Base-by-base conservation (phyloP, 2,113 vertebrate species). In the Cyrtonyx montezumae region DNA sequence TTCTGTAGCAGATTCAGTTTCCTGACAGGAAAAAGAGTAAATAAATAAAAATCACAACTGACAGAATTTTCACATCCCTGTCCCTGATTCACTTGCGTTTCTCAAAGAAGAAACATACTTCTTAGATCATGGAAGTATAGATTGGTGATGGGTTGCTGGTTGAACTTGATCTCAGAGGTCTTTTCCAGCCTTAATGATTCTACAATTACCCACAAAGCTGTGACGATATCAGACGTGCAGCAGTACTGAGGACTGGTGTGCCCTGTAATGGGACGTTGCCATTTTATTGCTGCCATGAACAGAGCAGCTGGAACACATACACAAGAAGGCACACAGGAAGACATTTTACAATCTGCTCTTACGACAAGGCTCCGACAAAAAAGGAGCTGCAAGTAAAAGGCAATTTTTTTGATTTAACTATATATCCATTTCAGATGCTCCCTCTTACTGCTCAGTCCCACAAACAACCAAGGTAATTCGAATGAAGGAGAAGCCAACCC, bases 211-310 rank as follows among this genome's bases (percentile, higher is more conserved):
- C 43, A 23, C 26, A 76, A 75, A 43, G 28, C 32, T 1, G 0
- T 30, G 32, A 34, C 6, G 13, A 1, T 15, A 55, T 23, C 18
- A 45, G 42, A 16, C 30, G 36, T 18, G 40, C 5, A 48, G 3
- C 17, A 56, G 20, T 4, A 23, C 13, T 7, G 42, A 36, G 56
- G n/a, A 8, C 17, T 28, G 36, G 9, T 74, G 36, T 13, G 10
- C 32, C n/a, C 34, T 8, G 7, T 43, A 66, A 62, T 34, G n/a
- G 40, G 6, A 55, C 1, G 0, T 5, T n/a, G 48, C 34, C 1
- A 0, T 28, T 84, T 43, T 13, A 28, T 23, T 40, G 51, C 32
- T 23, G 14, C 80, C 66, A 30, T 3, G 32, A 18, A 26, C 37
- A 30, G 69, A 30, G 46, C 2, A 34, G 26, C 0, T 18, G 42